Base-by-base conservation (phyloP, 2,797 vertebrate species). In the Chrosomus eos region DNA sequence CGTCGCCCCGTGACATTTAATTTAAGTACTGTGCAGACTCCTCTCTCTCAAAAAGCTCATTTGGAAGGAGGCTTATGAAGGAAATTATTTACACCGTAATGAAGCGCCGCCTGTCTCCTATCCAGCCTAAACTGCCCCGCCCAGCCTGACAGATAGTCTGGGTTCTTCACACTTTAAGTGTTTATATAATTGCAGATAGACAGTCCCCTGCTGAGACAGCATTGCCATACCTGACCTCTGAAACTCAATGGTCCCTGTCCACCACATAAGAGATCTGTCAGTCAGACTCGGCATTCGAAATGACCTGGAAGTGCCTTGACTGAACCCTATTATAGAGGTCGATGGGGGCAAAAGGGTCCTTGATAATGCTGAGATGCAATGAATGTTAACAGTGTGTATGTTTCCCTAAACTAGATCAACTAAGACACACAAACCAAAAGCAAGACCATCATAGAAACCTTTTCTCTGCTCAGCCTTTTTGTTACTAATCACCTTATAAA, bases 1-100 rank as follows among this genome's bases (percentile, higher is more conserved):
- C 87, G 89, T 88, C 86, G 88, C 90, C 89, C 88, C 81, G 85
- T 95, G 95, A 95, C 94, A 95, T 96, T 95, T 95, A 93, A 95
- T 95, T 95, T 93, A 90, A 90, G 91, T 88, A 82, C 83, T 53
- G 33, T 67, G 81, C 68, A 66, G 80, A 85, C 81, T 83, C 81
- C 83, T 80, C 66, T 81, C 58, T 62, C 73, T 16, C 53, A 21
- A 72, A 74, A 83, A 87, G 80, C 85, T 91, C 85, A 86, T 90
- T 90, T 89, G 87, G 90, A 90, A 86, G 83, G 83, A 64, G 79
- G 89, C 89, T 86, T 87, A 92, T 89, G 86, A 86, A 88, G 89
- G 83, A 72, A 93, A 95, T 93, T 93, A 94, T 94, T 93, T 93
- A 92, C 93, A 91, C 84, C 64, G 78, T 93, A 93, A 93, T 93